These are phyloP conservation scores for Ceratosolen fusciceps DNA, from an alignment of 1,140 invertebrate species.

Conservation along the genomic window DNA sequence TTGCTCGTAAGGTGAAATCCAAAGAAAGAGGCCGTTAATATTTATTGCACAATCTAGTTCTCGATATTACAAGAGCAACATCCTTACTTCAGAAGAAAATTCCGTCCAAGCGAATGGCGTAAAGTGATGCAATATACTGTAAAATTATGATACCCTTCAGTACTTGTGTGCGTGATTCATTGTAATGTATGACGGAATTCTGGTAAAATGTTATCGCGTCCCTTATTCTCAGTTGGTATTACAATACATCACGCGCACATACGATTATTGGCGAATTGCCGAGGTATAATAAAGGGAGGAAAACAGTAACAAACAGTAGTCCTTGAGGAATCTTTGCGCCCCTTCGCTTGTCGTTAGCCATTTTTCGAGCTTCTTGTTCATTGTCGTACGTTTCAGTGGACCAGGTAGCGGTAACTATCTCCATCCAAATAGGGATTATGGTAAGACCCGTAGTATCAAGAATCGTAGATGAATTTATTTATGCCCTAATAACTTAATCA, in stretches of 20 bases:
- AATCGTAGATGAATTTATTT: conserved; percentile 36
- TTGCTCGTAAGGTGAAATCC: background rate
- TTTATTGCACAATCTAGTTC: background rate
- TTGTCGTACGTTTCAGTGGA: conserved; percentile 73
- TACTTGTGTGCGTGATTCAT: too few species aligned
- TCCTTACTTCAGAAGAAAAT: background rate
- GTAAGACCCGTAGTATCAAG: conserved; percentile 65
- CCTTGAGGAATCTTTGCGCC: conserved; percentile 43
- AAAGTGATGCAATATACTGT: background rate
- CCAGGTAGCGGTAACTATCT: conserved; percentile 72
- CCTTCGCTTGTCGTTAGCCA: conserved; percentile 45
- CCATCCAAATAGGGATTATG: conserved; percentile 71
- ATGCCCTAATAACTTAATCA: conserved; percentile 53
- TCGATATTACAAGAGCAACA: background rate
- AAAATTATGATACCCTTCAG: background rate
- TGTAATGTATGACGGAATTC: too few species aligned
- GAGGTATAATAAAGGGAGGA: too few species aligned
- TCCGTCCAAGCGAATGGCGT: conserved; percentile 24
- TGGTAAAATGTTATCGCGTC: too few species aligned
- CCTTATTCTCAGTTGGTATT: too few species aligned
- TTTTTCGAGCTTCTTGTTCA: conserved; percentile 61
- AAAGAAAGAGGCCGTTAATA: background rate
- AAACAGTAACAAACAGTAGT: background rate
- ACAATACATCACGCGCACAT: too few species aligned
- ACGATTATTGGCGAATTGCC: too few species aligned